Base-by-base conservation (phyloP, 2,797 vertebrate genomes). In the Cossypha heuglini region DNA sequence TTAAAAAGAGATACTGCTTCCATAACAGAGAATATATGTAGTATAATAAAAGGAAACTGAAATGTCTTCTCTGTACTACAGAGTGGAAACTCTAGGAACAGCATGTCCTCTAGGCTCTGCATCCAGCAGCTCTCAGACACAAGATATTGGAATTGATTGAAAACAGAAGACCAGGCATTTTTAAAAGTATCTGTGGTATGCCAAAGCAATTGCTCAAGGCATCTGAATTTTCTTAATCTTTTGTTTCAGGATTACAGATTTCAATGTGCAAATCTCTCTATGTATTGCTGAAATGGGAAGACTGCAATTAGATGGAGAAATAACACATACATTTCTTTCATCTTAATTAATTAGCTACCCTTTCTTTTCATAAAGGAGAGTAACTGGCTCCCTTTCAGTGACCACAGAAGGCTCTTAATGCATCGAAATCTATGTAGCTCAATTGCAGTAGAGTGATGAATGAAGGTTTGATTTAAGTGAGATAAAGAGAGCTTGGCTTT, bases 331-430 rank as follows among this genome's bases (percentile, higher is more conserved):
- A 76, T 88, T 35, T 35, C 54, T 81, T 94, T 90, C 20, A 22
- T 64, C 33, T 72, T 84, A 78, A 90, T 93, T 87, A 88, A 83
- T 90, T 92, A 79, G 55, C 77, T 46, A 38, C 40, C 43, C 33
- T 69, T 86, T 37, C 54, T 84, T 88, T 89, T 78, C 16, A 37
- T 45, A 63, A 79, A 45, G 63, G 26, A 92, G 55, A 62, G 78
- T 68, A 96, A 28, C 59, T 62, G 79, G 29, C 90, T 94, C 20
- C 46, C 84, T 91, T 93, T 94, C 75, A 91, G 66, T 51, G 76
- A 78, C 76, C 51, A 22, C 74, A 51, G 73, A 92, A 86, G 66
- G 62, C 49, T 68, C 66, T 92, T 66, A 86, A 77, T 64, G 55
- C 43, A 14, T 22, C 29, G 11, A 93, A 94, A 93, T 86, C 86